Conservation (phyloP, 2,113 vertebrate species). For the Oryzias melastigma region DNA sequence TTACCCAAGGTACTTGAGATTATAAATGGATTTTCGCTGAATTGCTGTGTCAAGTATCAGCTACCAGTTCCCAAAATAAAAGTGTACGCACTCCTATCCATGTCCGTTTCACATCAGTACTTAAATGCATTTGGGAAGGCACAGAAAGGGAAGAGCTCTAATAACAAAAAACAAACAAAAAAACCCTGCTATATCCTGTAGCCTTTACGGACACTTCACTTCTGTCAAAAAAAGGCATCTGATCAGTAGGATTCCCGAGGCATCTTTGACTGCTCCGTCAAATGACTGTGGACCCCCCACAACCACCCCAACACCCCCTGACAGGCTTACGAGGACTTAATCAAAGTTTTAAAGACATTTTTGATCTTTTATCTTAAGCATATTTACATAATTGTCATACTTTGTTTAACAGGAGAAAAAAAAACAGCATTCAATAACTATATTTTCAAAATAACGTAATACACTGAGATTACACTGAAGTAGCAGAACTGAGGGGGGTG, state of each 20-base stretch:
- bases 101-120: conserved; percentile 72
- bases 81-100: conserved; percentile 48
- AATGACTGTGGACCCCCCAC: conserved; percentile 38
- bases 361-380: conserved; percentile 63
- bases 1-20: conserved; percentile 43
- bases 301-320: conserved; percentile 10
- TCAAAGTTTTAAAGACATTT: conserved; percentile 66
- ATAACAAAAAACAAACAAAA: conserved; percentile 2
- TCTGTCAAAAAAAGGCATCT: conserved; percentile 13
- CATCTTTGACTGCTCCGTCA: conserved; percentile 57
- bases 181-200: conserved; percentile 58
- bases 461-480: conserved; percentile 69
- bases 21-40: conserved; percentile 24
- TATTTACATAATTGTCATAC: conserved; percentile 66
- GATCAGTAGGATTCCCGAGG: conserved; percentile 39
- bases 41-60: conserved; percentile 25
- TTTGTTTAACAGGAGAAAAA: conserved; percentile 55
- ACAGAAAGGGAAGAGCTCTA: conserved; percentile 68
- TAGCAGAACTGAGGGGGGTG: conserved; percentile 60
- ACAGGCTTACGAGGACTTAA: conserved; percentile 58
- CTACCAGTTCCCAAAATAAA: conserved; percentile 3
- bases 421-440: conserved; percentile 74
- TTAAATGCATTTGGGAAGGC: conserved; percentile 79
- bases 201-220: conserved; percentile 25
- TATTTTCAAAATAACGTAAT: conserved; percentile 71